These are phyloP conservation scores for Drosophila macrospina DNA, from an alignment of 2,888 invertebrate species.

Conservation along the genomic window DNA sequence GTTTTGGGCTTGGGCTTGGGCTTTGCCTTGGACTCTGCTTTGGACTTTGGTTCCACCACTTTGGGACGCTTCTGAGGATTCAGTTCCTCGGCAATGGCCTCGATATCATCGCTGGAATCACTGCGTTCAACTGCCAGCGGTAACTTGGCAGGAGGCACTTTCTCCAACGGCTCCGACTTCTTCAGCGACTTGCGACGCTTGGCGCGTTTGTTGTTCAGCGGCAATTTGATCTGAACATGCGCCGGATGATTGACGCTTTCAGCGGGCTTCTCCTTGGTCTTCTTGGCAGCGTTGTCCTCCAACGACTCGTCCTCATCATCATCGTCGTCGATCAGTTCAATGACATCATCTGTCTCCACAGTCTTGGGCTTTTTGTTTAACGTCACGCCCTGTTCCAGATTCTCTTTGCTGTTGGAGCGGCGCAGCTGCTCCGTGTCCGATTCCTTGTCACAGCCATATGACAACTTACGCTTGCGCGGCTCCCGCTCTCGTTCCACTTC, in stretches of 20 bases:
- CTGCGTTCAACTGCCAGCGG: slow-evolving; percentile 13
- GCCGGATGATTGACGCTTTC: neutral
- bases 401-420: slow-evolving; percentile 66
- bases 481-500: slow-evolving; percentile 29
- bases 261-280: neutral
- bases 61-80: slow-evolving; percentile 79
- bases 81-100: slow-evolving; percentile 54
- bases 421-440: slow-evolving; percentile 34
- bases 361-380: slow-evolving; percentile 53
- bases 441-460: slow-evolving; percentile 59
- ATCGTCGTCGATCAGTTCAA: slow-evolving; percentile 39
- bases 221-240: slow-evolving; percentile 79
- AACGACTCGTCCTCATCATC: neutral
- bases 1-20: neutral
- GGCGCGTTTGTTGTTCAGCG: slow-evolving; percentile 71
- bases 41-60: slow-evolving; percentile 24
- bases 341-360: slow-evolving; percentile 30
- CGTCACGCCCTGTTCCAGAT: slow-evolving; percentile 35
- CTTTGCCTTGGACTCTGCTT: too few relatives aligned
- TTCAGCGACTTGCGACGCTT: slow-evolving; percentile 70
- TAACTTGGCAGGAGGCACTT: neutral
- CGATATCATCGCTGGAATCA: slow-evolving; percentile 78
- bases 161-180: slow-evolving; percentile 16
- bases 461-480: slow-evolving; percentile 81
- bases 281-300: neutral